Conservation (phyloP, 2,888 invertebrate genomes). For the Drosophila kanekoi region DNA sequence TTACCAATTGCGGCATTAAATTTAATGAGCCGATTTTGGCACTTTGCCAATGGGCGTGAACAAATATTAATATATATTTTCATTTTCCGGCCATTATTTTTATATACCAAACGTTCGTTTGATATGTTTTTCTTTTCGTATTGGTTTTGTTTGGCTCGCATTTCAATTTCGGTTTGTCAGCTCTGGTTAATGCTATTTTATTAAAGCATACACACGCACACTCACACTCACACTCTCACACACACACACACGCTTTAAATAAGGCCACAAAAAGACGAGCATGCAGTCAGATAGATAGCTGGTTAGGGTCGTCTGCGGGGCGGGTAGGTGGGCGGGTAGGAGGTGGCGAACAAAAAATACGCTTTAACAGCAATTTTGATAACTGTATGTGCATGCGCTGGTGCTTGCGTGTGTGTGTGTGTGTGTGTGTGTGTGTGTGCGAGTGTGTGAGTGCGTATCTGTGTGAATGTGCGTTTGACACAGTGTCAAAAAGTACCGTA, state of each 20-base stretch:
- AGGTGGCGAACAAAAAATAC: constrained; percentile 41
- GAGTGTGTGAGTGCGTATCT: constrained; percentile 11
- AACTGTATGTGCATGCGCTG: constrained; percentile 4
- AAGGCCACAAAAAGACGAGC: constrained; percentile 8
- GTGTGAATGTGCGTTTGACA: constrained; percentile 60
- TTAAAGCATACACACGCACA: constrained; percentile 38
- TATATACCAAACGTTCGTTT: constrained; percentile 44
- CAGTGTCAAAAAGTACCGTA: constrained; percentile 68
- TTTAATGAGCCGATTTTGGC: constrained; percentile 48
- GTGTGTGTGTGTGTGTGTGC: constrained; percentile 1
- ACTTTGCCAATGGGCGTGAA: constrained; percentile 27
- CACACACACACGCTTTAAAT: constrained; percentile 22
- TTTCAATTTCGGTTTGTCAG: constrained; percentile 43
- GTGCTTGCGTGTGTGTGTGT: background rate
- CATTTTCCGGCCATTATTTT: constrained; percentile 65
- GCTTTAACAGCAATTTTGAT: constrained; percentile 63
- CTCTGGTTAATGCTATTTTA: constrained; percentile 55
- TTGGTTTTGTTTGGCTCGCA: constrained; percentile 18
- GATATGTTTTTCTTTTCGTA: background rate
- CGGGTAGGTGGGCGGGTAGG: background rate
- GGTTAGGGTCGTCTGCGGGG: background rate
- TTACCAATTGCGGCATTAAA: constrained; percentile 46
- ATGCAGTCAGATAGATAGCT: constrained; percentile 28
- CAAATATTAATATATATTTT: constrained; percentile 72
- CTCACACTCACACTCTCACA: constrained; percentile 19